Evolutionary conservation across 2,113 vertebrate species (phyloP), one percentile per base, ranked within the genome.

Genomic region (Myotis brandtii): DNA sequence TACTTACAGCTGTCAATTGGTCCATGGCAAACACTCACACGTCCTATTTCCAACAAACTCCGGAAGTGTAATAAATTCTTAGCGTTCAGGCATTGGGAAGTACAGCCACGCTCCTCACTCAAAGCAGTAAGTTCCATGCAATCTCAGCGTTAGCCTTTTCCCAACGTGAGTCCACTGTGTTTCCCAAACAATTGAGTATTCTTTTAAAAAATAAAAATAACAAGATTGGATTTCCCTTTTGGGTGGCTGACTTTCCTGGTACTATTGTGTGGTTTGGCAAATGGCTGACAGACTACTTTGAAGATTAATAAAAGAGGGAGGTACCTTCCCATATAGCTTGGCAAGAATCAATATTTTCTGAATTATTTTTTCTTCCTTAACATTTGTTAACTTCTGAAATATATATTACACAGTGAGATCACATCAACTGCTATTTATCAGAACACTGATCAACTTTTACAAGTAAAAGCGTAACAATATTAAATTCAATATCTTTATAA

Each of bases 301-400:
- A 83, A 70, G 8, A 23, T 70, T 40, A 30, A 40, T 76, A 30
- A 48, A 76, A 81, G 14, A 12, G 25, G 17, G 18, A 43, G 18
- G 23, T 32, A 69, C 2, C 18, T 37, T 67, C 69, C 27, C 52
- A 76, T 12, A 82, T 52, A 83, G 59, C 50, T 37, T 82, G 56
- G 5, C 73, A 5, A 83, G 25, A 46, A 66, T 46, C 10, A 72
- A 67, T 54, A 70, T 89, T 84, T 93, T 79, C 23, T 54, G 14
- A 93, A 83, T 69, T 7, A n/a, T 54, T 48, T 97, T 95, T 40
- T 48, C 48, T 72, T 21, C 13, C 25, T 62, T 70, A 66, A 66
- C 2, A 34, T 77, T 30, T 79, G 17, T 21, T 84, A 23, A 89
- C 32, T 79, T 95, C 48, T 75, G 21, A 86, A 21, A 75, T 34